phyloP scores from a whole-genome alignment of 2,888 invertebrate genomes.

The Temnothorax unifasciatus region DNA sequence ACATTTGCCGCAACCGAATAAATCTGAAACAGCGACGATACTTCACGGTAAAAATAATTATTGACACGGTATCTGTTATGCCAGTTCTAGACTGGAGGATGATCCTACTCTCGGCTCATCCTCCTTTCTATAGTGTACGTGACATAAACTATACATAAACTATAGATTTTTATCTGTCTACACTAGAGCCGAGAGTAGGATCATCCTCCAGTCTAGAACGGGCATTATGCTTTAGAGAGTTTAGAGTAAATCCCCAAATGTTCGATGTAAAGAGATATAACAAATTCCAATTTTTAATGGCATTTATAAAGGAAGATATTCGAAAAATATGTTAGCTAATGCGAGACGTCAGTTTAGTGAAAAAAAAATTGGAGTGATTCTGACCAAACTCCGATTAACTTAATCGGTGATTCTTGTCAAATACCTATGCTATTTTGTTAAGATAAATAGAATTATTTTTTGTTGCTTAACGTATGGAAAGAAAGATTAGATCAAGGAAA shows the following conservation, averaged over 20 bases:
- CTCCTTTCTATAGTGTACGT: too few species aligned
- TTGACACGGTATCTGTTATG: background rate
- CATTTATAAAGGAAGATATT: background rate
- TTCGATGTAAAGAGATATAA: too few species aligned
- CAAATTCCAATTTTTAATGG: background rate
- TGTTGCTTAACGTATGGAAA: background rate
- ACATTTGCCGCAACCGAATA: conserved; percentile 61
- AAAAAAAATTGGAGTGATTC: background rate
- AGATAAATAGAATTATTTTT: background rate
- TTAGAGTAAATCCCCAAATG: background rate
- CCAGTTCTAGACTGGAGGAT: too few species aligned
- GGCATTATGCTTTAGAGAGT: too few species aligned
- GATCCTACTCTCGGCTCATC: too few species aligned
- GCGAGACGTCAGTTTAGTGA: background rate
- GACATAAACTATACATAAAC: too few species aligned
- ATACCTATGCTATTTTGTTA: background rate
- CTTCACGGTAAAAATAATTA: background rate
- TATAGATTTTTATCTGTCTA: too few species aligned
- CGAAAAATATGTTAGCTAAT: background rate
- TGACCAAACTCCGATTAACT: background rate
- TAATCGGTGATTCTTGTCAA: background rate
- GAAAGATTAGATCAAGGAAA: background rate
- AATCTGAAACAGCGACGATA: conserved; percentile 55
- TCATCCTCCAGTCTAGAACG: too few species aligned
- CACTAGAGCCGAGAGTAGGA: too few species aligned